phyloP scores from a whole-genome alignment of 2,888 invertebrate genomes.

The Buathra laborator region DNA sequence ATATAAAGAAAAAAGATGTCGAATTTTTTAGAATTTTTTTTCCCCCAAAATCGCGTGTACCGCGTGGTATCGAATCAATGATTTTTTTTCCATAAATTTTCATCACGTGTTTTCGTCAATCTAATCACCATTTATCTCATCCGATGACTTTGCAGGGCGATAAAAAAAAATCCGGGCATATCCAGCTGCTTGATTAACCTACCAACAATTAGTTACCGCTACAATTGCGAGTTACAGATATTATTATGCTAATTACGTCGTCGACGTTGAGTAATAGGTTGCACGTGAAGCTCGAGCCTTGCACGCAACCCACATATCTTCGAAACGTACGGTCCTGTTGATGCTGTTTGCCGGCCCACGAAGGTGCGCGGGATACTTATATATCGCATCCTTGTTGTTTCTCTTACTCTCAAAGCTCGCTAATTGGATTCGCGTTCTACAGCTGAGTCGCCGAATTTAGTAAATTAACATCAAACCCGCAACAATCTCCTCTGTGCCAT shows the following conservation, averaged over 20 bases:
- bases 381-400: background rate
- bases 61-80: no score
- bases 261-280: slow-evolving; percentile 79
- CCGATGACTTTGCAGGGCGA: background rate
- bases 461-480: background rate
- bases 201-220: slow-evolving; percentile 78
- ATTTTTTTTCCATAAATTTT: no score
- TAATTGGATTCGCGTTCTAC: background rate
- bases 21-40: no score
- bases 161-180: slow-evolving; percentile 49
- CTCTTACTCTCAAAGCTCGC: background rate
- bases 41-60: no score
- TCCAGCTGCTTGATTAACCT: slow-evolving; percentile 79
- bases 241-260: slow-evolving; percentile 80
- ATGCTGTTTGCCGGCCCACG: slow-evolving; percentile 34
- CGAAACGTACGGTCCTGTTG: slow-evolving; percentile 53
- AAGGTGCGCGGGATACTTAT: background rate
- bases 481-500: background rate
- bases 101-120: background rate
- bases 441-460: background rate
- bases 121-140: background rate
- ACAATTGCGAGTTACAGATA: slow-evolving; percentile 79
- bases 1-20: no score
- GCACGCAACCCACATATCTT: slow-evolving; percentile 75
- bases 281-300: slow-evolving; percentile 74